Percentiles rank a stretch among this genome's conserved stretches.
Evolutionary conservation across 2,797 vertebrate genomes (phyloP).

Genomic region (Florisuga fusca): DNA sequence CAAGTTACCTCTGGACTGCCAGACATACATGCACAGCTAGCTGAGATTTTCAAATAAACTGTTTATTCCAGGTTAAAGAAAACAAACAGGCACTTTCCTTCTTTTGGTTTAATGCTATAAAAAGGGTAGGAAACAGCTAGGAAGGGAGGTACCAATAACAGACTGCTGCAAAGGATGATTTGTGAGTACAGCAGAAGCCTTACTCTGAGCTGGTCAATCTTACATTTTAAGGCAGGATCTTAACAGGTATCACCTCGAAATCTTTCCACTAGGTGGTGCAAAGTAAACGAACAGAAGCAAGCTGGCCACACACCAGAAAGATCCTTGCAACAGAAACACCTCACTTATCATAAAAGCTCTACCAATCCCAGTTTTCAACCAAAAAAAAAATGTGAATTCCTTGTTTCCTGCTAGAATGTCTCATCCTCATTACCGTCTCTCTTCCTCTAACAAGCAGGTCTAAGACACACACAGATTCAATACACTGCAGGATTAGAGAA

Average conservation of each 20-base stretch:
- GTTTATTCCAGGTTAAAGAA: not conserved
- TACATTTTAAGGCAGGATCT: not conserved
- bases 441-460: not conserved
- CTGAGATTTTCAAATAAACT: not conserved
- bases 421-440: not conserved
- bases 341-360: not conserved
- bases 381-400: not conserved
- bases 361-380: not conserved
- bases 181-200: not conserved
- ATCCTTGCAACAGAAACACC: not conserved
- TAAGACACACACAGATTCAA: not conserved
- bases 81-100: not conserved
- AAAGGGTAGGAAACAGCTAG: not conserved
- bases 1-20: not conserved
- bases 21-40: not conserved
- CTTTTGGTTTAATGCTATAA: not conserved
- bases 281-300: not conserved
- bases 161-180: not conserved
- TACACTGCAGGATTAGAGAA: not conserved
- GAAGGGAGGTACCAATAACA: not conserved
- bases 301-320: not conserved
- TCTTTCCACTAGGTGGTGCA: slow-evolving; percentile 7
- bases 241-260: accelerated
- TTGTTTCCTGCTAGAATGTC: not conserved
- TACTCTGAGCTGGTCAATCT: not conserved